Base-by-base conservation (phyloP, 2,797 vertebrate species). In the Cryptoprocta ferox region DNA sequence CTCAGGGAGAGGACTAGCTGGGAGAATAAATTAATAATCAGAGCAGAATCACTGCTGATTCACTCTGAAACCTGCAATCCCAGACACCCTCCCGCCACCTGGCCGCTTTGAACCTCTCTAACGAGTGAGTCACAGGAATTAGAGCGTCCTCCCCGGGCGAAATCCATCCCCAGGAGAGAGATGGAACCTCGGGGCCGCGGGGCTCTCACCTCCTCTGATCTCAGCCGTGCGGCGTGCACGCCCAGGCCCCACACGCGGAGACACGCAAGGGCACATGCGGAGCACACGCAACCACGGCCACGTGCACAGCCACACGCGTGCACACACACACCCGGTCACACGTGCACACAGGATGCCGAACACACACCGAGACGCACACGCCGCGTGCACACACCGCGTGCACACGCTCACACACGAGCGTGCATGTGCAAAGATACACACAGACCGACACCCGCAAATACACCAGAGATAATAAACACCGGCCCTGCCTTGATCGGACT, bases 41-140 rank as follows among this genome's bases (percentile, higher is more conserved):
- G 65, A 81, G 92, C 61, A 89, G 83, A 94, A 79, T 84, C 94
- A 95, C n/a, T n/a, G 79, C 16, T n/a, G 2, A 80, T 96, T 97
- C 87, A 10, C 92, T 89, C 91, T 28, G 61, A 95, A 97, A 92
- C 76, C 81, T 66, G 90, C 37, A 93, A 48, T 84, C 95, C 83
- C 78, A 93, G 85, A 93, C 66, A 87, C 88, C 89, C 80, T 91
- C 92, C 94, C 14, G 4, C 86, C 95, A 97, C 91, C 94, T 94
- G 94, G 63, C 79, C 76, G 82, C 97, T 97, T 92, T 97, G 96
- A 98, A 96, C 87, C 97, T 82, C 81, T 61, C 91, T 93, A 75
- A 93, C 11, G 26, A 94, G 90, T 86, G 53, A 96, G 94, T 96
- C 87, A 94, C 71, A 95, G 84, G 88, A 96, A 94, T 90, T 68